These are phyloP conservation scores for Leptonema lineaticorne DNA, from an alignment of 1,140 invertebrate species.

Conservation along the genomic window DNA sequence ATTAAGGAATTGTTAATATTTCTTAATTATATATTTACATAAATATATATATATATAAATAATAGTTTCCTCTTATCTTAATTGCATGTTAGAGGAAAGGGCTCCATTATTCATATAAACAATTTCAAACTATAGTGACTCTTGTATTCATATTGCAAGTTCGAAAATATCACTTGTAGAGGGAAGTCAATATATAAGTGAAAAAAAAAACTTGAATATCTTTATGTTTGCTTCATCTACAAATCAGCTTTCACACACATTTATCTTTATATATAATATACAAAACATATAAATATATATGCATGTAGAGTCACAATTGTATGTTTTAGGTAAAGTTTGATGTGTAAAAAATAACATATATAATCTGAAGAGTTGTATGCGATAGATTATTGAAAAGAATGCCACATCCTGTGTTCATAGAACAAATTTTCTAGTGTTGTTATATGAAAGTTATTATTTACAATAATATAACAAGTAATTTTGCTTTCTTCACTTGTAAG, in stretches of 20 bases:
- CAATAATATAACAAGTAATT: slow-evolving; percentile 25
- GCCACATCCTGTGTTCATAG: slow-evolving; percentile 43
- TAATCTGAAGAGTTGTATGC: slow-evolving; percentile 40
- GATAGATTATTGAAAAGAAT: slow-evolving; percentile 41
- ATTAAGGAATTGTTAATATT: slow-evolving; percentile 24
- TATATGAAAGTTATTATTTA: slow-evolving; percentile 34
- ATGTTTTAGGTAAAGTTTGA: slow-evolving; percentile 37
- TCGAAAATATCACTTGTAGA: slow-evolving; percentile 17
- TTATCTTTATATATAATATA: slow-evolving; percentile 19
- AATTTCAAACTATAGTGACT: slow-evolving; percentile 22
- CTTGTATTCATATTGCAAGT: slow-evolving; percentile 14
- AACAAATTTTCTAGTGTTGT: slow-evolving; percentile 41
- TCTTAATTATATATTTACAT: slow-evolving; percentile 18
- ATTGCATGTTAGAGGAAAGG: slow-evolving; percentile 9
- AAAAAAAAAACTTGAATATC: slow-evolving; percentile 15
- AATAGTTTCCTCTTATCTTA: not conserved
- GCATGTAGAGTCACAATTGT: slow-evolving; percentile 40
- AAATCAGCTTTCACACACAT: slow-evolving; percentile 37
- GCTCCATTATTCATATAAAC: slow-evolving; percentile 16
- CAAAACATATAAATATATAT: slow-evolving; percentile 20
- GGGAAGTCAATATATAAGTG: not conserved
- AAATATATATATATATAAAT: no score
- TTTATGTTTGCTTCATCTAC: slow-evolving; percentile 35
- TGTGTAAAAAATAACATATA: slow-evolving; percentile 37
- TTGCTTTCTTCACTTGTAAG: slow-evolving; percentile 21